Evolutionary conservation across 2,113 vertebrate genomes (phyloP).

Genomic region (Pterocles burchelli): DNA sequence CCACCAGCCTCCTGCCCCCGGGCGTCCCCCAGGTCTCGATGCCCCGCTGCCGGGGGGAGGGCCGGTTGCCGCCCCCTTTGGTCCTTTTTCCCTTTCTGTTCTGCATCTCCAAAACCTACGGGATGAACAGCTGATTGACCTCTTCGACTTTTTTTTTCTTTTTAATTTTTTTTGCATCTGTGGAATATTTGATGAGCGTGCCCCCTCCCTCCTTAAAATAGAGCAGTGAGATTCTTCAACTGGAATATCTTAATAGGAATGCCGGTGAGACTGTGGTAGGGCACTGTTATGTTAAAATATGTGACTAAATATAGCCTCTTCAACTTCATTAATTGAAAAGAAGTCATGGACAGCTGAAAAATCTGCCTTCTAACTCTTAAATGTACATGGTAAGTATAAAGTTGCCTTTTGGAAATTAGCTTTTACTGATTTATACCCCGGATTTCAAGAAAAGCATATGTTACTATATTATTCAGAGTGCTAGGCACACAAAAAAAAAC

Average conservation of each 20-base stretch:
- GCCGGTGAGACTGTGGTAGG: neutral
- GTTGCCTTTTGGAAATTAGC: neutral
- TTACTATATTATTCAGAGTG: neutral
- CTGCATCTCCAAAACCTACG: neutral
- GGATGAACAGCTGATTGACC: neutral
- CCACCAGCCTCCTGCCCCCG: neutral
- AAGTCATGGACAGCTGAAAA: constrained; percentile 6
- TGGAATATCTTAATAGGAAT: neutral
- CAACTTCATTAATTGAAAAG: constrained; percentile 24
- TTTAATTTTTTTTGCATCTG: accelerated
- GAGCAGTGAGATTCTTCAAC: neutral
- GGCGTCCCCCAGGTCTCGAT: neutral
- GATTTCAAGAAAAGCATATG: neutral
- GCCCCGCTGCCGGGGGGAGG: too few species aligned
- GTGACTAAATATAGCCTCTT: constrained; percentile 10
- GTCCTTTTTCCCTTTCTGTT: neutral
- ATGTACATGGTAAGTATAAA: neutral
- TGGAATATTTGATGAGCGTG: neutral
- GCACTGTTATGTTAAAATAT: neutral
- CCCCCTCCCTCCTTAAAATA: neutral
- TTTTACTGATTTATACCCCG: neutral
- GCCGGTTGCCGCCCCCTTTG: neutral
- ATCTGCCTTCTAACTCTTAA: neutral
- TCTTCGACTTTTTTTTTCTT: neutral
- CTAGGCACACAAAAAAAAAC: neutral